Evolutionary conservation across 2,888 invertebrate genomes (phyloP).

Genomic region (Acleris literana): DNA sequence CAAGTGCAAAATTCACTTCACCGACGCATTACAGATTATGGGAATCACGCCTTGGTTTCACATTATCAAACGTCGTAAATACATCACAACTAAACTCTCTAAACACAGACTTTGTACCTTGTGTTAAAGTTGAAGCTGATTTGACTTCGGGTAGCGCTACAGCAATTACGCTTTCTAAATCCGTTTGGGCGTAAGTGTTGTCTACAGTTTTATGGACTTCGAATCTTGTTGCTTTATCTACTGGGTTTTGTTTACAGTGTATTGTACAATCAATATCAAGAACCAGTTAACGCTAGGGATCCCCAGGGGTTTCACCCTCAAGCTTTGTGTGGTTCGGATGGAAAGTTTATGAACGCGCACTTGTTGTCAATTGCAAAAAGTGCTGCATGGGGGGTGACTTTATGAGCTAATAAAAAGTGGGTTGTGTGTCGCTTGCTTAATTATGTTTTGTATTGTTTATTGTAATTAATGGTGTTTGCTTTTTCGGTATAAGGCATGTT

Average conservation of each 20-base stretch:
- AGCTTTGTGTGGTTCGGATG: conserved; percentile 75
- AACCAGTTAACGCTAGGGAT: conserved; percentile 68
- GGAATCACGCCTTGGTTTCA: conserved; percentile 70
- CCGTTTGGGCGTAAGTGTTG: conserved; percentile 46
- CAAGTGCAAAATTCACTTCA: conserved; percentile 79
- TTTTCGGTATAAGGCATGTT: conserved; percentile 43
- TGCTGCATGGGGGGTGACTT: conserved; percentile 67
- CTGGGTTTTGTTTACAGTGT: conserved; percentile 47
- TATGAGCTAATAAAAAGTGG: conserved; percentile 78
- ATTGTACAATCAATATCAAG: conserved; percentile 57
- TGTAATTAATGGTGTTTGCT: conserved; percentile 40
- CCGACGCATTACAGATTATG: conserved; percentile 75
- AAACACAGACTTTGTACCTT: conserved; percentile 32
- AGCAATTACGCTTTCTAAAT: conserved; percentile 48
- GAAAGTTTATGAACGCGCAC: conserved; percentile 78
- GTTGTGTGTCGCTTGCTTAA: conserved; percentile 50
- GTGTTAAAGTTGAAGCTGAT: conserved; percentile 44
- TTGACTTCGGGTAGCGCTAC: conserved; percentile 37
- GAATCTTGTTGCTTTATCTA: conserved; percentile 7
- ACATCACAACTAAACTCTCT: background rate
- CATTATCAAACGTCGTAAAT: conserved; percentile 45
- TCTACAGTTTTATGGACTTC: conserved; percentile 33
- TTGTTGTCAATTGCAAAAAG: conserved; percentile 80
- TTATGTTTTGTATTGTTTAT: conserved; percentile 53
- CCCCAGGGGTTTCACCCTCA: conserved; percentile 67